A percentile compares a stretch with the other conserved stretches of the same genome.
phyloP scores from a whole-genome alignment of 2,888 invertebrate genomes.

The Lysandra coridon region DNA sequence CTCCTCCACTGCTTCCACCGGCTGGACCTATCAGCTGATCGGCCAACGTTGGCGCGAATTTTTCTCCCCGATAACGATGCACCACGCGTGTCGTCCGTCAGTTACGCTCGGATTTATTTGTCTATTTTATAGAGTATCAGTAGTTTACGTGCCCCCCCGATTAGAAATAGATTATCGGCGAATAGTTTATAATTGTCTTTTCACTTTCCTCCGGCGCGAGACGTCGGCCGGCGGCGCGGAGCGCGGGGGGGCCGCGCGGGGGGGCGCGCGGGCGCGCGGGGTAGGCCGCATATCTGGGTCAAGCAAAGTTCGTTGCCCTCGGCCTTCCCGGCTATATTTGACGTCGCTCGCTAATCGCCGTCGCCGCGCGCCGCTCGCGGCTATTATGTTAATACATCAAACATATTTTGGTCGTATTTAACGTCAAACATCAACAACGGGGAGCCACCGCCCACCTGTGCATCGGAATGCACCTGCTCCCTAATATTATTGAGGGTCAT shows the following conservation, averaged over 20 bases:
- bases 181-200: conserved; percentile 48
- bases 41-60: conserved; percentile 42
- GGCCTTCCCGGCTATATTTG: conserved; percentile 80
- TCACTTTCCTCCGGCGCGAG: conserved; percentile 67
- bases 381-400: conserved; percentile 39
- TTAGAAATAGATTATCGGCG: conserved; percentile 11
- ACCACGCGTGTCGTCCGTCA: conserved; percentile 21
- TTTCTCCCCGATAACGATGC: background rate
- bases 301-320: conserved; percentile 80
- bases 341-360: conserved; percentile 70
- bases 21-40: conserved; percentile 53
- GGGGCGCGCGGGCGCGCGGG: conserved; percentile 45
- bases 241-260: conserved; percentile 42
- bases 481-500: background rate
- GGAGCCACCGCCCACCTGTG: conserved; percentile 21
- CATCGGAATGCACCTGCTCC: conserved; percentile 7
- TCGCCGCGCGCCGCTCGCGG: conserved; percentile 48
- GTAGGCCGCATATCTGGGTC: conserved; percentile 68
- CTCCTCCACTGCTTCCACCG: conserved; percentile 20
- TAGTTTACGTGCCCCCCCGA: background rate
- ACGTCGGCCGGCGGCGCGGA: conserved; percentile 42
- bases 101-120: conserved; percentile 24
- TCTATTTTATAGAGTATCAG: background rate
- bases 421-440: conserved; percentile 29
- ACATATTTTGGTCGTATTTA: conserved; percentile 31